Evolutionary conservation across 53 echinoderm and acorn worm genomes (phyloP).

Genomic region (Antedon mediterranea): DNA sequence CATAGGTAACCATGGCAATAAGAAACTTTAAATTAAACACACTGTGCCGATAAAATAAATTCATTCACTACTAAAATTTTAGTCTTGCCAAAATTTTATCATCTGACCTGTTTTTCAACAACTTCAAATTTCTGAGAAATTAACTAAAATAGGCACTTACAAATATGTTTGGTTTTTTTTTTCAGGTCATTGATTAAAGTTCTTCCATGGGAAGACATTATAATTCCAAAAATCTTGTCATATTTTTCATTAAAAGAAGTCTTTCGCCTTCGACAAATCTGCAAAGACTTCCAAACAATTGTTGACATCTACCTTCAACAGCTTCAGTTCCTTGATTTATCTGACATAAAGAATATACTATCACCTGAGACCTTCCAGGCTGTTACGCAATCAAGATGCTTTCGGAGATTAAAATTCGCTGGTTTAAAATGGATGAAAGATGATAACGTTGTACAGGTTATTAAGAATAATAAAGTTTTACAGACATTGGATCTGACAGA

Average conservation of each 20-base stretch:
- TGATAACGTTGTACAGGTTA: constrained; percentile 32
- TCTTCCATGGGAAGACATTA: constrained; percentile 84
- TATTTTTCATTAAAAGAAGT: constrained; percentile 38
- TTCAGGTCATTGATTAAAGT: constrained; percentile 23
- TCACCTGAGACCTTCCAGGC: constrained; percentile 41
- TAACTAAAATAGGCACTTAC: no score
- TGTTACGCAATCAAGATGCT: constrained; percentile 27
- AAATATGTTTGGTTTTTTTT: not conserved
- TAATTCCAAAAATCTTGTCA: constrained; percentile 46
- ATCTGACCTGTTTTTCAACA: no score
- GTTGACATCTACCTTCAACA: constrained; percentile 38
- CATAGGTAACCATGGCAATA: no score
- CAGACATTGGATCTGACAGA: constrained; percentile 37
- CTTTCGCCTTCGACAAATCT: constrained; percentile 52
- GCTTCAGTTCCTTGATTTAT: constrained; percentile 32
- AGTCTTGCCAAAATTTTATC: no score
- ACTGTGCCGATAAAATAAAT: no score
- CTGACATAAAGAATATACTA: constrained; percentile 8
- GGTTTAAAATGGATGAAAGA: constrained; percentile 65
- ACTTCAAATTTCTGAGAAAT: no score
- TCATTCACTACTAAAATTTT: no score
- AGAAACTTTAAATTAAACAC: no score
- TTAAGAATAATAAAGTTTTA: constrained; percentile 35
- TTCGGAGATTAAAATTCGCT: constrained; percentile 30
- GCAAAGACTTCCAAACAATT: constrained; percentile 35